Base-by-base conservation (phyloP, 2,888 invertebrate species). In the Orthosia gothica region DNA sequence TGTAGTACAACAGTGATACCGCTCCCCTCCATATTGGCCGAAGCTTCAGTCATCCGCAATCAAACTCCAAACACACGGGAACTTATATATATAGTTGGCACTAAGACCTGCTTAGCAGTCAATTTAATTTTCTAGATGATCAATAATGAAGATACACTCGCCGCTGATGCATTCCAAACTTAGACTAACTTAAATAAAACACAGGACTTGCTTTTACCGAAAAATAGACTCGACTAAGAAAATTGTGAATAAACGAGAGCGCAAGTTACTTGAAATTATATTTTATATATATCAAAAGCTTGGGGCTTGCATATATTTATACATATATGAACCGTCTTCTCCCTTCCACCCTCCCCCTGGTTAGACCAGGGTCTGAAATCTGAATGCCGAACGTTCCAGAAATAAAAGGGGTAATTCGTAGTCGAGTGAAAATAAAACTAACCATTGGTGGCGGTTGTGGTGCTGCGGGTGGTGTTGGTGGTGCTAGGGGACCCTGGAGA, bases 391-490 rank as follows among this genome's bases (percentile, higher is more conserved):
- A 66, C 68, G 12, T 68, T 74, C 58, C 32, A 52, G 16, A 82
- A 65, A 57, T 12, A 74, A 69, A 54, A 2, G 54, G 59, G 62
- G 16, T 59, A 74, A 68, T 79, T 73, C 32, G 58, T 73, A 72
- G 66, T 78, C 63, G 55, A 57, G 71, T 81, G 32, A 81, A 67
- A 79, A 58, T 16, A 77, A 64, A 88, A 89, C 91, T 87, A 72
- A 95, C 95, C 95, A 95, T 94, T 23, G 96, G 96, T 15, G 95
- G 96, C 0, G 95, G 96, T 75, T 97, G 96, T 0, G 97, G 97
- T 2, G 97, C 96, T 0, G 97, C 97, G 3, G 97, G 97, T 2
- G 97, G 96, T 69, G 97, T 97, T 5, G 97, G 96, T 3, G 96
- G 96, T 18, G 97, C 97, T 65, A 95, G 71, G 1, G 97, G 95